phyloP scores from a whole-genome alignment of 1,140 invertebrate species.

The Protaetia brevitarsis region DNA sequence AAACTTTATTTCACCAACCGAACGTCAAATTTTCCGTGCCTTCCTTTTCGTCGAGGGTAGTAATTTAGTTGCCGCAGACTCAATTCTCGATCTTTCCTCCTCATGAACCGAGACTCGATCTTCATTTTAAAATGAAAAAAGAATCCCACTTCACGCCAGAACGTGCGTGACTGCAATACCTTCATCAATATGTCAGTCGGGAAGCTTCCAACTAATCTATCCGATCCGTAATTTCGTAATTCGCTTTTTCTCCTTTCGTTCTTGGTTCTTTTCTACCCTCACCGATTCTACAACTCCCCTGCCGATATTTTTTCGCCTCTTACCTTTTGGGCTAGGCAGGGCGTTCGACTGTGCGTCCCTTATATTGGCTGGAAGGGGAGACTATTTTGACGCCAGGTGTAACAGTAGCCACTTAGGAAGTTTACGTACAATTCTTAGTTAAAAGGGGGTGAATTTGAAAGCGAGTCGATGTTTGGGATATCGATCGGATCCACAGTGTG shows the following conservation, averaged over 20 bases:
- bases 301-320: too few relatives aligned
- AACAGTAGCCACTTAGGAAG: too few relatives aligned
- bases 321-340: too few relatives aligned
- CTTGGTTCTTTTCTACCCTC: not conserved
- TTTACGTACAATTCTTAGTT: too few relatives aligned
- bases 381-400: too few relatives aligned
- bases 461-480: too few relatives aligned
- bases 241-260: not conserved
- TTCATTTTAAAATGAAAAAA: constrained; percentile 7
- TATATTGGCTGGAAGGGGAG: too few relatives aligned
- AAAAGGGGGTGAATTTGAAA: too few relatives aligned
- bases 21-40: not conserved
- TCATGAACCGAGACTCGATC: not conserved
- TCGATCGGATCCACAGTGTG: too few relatives aligned
- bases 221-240: not conserved
- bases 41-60: not conserved
- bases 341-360: too few relatives aligned
- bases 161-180: constrained; percentile 9
- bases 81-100: not conserved
- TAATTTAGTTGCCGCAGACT: not conserved
- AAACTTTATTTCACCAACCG: not conserved
- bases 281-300: too few relatives aligned
- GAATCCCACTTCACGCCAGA: not conserved
- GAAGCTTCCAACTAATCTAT: constrained; percentile 2
- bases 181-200: constrained; percentile 1